These are phyloP conservation scores for Lycaon pictus DNA, from an alignment of 2,113 vertebrate species.

Conservation along the genomic window DNA sequence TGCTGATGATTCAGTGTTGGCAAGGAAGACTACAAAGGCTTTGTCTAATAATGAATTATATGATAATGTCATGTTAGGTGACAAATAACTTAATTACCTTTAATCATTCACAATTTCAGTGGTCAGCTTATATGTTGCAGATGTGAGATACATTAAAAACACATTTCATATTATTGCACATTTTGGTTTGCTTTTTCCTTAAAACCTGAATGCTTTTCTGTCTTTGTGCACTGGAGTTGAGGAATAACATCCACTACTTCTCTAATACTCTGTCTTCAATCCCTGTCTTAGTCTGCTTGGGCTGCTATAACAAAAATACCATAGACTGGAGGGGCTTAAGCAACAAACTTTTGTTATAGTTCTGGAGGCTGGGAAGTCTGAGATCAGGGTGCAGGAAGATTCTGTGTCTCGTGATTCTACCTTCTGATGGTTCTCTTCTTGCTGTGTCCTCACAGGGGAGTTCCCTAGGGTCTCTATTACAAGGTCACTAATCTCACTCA, in stretches of 20 bases:
- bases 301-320: not conserved
- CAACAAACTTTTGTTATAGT: not conserved
- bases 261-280: not conserved
- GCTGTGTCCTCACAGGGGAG: not conserved
- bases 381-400: not conserved
- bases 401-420: not conserved
- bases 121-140: not conserved
- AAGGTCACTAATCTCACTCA: not conserved
- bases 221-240: not conserved
- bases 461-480: not conserved
- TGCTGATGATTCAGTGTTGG: constrained; percentile 22
- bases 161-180: not conserved
- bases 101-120: not conserved
- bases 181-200: not conserved
- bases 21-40: not conserved
- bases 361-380: not conserved
- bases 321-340: not conserved
- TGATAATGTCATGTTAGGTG: not conserved
- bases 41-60: constrained; percentile 22
- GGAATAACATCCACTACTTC: not conserved
- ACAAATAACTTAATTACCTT: constrained; percentile 45
- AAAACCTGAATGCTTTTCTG: not conserved
- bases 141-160: not conserved
- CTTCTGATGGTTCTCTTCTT: not conserved
- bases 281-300: not conserved